Evolutionary conservation across 2,888 invertebrate genomes (phyloP).

Genomic region (Pheosia gnoma): DNA sequence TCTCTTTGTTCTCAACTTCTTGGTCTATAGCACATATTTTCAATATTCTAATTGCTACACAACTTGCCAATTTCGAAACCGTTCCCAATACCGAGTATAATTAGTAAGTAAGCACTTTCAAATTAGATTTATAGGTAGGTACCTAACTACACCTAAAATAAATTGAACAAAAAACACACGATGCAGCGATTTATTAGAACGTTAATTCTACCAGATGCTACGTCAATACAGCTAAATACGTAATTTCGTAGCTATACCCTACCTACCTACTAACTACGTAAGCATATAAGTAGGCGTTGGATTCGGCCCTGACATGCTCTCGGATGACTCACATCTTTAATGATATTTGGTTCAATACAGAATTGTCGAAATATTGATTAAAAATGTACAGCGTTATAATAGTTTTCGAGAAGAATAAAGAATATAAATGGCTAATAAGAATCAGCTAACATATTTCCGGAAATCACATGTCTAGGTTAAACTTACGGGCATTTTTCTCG

Average conservation of each 20-base stretch:
- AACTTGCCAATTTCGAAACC: too few species aligned
- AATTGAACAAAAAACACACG: not conserved
- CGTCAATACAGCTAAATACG: slow-evolving; percentile 33
- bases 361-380: not conserved
- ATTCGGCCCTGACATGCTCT: slow-evolving; percentile 61
- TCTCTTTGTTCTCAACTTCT: too few species aligned
- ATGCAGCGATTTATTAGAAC: not conserved
- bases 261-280: slow-evolving; percentile 40
- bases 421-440: slow-evolving; percentile 27
- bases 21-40: too few species aligned
- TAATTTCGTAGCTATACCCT: slow-evolving; percentile 31
- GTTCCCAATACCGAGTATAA: too few species aligned
- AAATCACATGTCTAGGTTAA: slow-evolving; percentile 60
- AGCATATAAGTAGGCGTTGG: slow-evolving; percentile 39
- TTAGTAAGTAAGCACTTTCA: not conserved
- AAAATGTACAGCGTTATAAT: not conserved
- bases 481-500: slow-evolving; percentile 76
- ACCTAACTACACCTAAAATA: not conserved
- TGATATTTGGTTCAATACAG: not conserved
- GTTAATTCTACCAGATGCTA: slow-evolving; percentile 1
- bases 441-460: slow-evolving; percentile 46
- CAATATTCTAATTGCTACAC: too few species aligned
- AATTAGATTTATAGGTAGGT: not conserved
- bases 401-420: slow-evolving; percentile 14
- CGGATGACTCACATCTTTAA: slow-evolving; percentile 37